Evolutionary conservation across 2,113 vertebrate genomes (phyloP).

Genomic region (Malurus alboscapulatus): DNA sequence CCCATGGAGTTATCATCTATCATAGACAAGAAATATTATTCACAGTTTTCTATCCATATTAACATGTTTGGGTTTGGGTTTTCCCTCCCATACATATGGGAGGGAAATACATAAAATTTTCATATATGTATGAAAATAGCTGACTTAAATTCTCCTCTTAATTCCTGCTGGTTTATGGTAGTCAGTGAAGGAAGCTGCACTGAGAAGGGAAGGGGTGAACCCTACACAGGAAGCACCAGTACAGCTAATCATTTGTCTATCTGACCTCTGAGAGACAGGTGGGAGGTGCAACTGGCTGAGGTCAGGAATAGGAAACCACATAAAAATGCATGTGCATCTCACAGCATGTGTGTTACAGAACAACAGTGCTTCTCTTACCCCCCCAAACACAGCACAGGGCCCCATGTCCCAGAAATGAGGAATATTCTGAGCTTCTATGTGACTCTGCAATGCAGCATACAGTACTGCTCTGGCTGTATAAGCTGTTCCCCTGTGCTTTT

Average conservation of each 20-base stretch:
- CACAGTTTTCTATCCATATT: neutral
- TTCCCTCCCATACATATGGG: neutral
- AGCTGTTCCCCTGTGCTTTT: neutral
- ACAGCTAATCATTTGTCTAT: neutral
- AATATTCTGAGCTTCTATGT: neutral
- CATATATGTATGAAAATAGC: neutral
- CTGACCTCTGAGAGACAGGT: neutral
- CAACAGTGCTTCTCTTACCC: neutral
- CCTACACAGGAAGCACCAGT: neutral
- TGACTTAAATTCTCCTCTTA: neutral
- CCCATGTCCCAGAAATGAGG: neutral
- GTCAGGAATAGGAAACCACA: neutral
- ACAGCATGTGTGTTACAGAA: neutral
- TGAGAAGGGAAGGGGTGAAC: neutral
- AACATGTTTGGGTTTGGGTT: neutral
- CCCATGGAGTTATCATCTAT: neutral
- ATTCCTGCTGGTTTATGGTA: neutral
- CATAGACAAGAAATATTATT: neutral
- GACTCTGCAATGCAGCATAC: too few relatives aligned
- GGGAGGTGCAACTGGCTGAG: neutral
- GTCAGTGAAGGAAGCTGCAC: neutral
- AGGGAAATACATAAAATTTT: neutral
- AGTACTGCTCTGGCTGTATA: neutral
- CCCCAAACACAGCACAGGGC: neutral
- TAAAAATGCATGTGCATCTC: neutral